Evolutionary conservation across 92 coral and sea anemone genomes (phyloP).

Genomic region (Zoanthus solanderi): DNA sequence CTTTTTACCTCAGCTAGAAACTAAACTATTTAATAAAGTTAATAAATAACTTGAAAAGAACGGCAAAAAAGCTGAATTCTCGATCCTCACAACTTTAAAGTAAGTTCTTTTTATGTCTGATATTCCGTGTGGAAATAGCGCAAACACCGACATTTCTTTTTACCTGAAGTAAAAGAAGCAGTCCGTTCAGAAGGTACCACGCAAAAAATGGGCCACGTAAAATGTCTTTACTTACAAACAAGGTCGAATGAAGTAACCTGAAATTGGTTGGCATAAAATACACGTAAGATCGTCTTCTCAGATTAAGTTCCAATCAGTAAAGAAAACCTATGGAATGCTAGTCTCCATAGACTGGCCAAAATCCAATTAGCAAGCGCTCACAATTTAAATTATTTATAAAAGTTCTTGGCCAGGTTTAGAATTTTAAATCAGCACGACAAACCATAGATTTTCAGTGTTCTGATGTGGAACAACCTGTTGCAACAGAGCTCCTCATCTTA

Average conservation of each 20-base stretch:
- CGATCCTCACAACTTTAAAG: too few relatives aligned
- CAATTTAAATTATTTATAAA: background rate
- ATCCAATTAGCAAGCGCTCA: background rate
- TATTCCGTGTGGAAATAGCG: slow-evolving; percentile 42
- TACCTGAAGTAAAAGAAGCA: slow-evolving; percentile 47
- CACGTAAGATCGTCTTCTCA: slow-evolving; percentile 12
- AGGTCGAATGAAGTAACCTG: slow-evolving; percentile 45
- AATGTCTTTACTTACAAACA: slow-evolving; percentile 40
- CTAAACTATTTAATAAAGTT: too few relatives aligned
- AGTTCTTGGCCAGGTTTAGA: background rate
- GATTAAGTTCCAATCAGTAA: background rate
- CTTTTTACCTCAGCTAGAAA: too few relatives aligned
- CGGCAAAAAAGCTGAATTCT: too few relatives aligned
- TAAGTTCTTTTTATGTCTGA: background rate
- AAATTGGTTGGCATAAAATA: slow-evolving; percentile 37
- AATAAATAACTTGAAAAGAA: too few relatives aligned
- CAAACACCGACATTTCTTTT: slow-evolving; percentile 47
- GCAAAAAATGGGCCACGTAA: slow-evolving; percentile 25
- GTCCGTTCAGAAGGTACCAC: slow-evolving; percentile 52
- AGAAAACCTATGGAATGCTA: slow-evolving; percentile 20
- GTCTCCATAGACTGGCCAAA: background rate
- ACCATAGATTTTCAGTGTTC: slow-evolving; percentile 7
- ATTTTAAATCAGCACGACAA: background rate
- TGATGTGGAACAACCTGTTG: slow-evolving; percentile 17
- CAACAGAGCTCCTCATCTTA: slow-evolving; percentile 40